Evolutionary conservation across 2,113 vertebrate species (phyloP).

Genomic region (Coracopsis vasa): DNA sequence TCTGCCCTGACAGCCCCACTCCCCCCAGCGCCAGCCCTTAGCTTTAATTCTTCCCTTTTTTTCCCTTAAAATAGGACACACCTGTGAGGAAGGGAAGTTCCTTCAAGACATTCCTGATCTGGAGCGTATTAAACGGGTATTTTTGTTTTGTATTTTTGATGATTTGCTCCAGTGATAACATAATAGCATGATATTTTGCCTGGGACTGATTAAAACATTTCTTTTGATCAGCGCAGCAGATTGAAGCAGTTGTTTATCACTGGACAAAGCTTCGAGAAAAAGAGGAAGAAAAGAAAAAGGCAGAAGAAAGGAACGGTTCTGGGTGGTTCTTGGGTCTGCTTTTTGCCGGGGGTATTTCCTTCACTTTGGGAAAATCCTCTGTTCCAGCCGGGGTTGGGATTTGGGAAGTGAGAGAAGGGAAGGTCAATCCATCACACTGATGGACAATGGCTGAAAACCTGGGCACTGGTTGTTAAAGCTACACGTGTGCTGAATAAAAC

Average conservation of each 20-base stretch:
- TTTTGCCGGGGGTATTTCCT: neutral
- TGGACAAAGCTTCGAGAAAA: slow-evolving; percentile 32
- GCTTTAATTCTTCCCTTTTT: slow-evolving; percentile 15
- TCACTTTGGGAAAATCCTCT: neutral
- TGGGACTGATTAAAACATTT: slow-evolving; percentile 66
- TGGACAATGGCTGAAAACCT: neutral
- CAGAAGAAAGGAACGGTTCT: neutral
- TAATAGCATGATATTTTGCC: slow-evolving; percentile 59
- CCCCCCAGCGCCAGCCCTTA: neutral
- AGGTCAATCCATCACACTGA: neutral
- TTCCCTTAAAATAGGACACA: slow-evolving; percentile 59
- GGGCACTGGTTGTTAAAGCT: neutral
- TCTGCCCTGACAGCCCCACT: neutral
- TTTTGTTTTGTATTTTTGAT: slow-evolving; percentile 68
- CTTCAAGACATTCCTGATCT: slow-evolving; percentile 53
- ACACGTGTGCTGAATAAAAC: neutral
- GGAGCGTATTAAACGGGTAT: slow-evolving; percentile 44
- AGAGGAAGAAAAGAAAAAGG: neutral
- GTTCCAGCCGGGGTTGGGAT: rapidly evolving
- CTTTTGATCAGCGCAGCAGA: slow-evolving; percentile 62
- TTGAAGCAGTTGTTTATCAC: slow-evolving; percentile 64
- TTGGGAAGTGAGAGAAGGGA: neutral
- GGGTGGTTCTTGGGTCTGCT: neutral
- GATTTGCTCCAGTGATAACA: slow-evolving; percentile 62
- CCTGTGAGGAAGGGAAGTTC: slow-evolving; percentile 43